Evolutionary conservation across 2,797 vertebrate species (phyloP).

Genomic region (Dallia pectoralis): DNA sequence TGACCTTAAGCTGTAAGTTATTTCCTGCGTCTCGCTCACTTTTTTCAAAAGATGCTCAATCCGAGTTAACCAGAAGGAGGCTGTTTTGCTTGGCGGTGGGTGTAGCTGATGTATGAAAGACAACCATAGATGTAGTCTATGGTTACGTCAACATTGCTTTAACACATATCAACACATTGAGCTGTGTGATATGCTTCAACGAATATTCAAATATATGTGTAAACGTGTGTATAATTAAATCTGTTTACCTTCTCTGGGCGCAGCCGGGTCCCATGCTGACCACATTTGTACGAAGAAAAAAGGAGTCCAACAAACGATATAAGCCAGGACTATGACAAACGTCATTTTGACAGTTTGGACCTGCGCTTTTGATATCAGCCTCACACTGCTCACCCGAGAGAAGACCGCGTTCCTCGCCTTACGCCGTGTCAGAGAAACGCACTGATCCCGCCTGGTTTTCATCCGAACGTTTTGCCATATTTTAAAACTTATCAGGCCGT

Average conservation of each 20-base stretch:
- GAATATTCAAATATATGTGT: not conserved
- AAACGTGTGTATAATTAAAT: not conserved
- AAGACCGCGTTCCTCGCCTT: conserved; percentile 62
- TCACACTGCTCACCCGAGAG: conserved; percentile 90
- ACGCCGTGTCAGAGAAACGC: conserved; percentile 61
- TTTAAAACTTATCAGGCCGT: conserved; percentile 94
- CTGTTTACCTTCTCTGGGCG: conserved; percentile 90
- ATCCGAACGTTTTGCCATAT: conserved; percentile 96
- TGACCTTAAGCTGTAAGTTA: no score
- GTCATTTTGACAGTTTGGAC: conserved; percentile 98
- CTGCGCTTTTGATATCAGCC: conserved; percentile 95
- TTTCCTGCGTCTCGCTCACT: no score
- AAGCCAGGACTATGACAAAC: conserved; percentile 94
- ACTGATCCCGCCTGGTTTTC: conserved; percentile 79
- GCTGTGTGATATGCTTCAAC: not conserved
- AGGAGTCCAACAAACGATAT: conserved; percentile 96
- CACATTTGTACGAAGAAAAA: conserved; percentile 99
- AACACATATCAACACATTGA: not conserved
- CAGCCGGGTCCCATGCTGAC: conserved; percentile 92
- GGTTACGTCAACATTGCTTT: not conserved
- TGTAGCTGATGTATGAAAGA: not conserved
- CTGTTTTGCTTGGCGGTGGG: no score
- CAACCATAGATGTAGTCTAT: not conserved
- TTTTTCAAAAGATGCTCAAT: no score
- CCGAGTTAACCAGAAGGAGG: no score